These are phyloP conservation scores for Uromys caudimaculatus DNA, from an alignment of 2,797 vertebrate genomes.

Conservation along the genomic window DNA sequence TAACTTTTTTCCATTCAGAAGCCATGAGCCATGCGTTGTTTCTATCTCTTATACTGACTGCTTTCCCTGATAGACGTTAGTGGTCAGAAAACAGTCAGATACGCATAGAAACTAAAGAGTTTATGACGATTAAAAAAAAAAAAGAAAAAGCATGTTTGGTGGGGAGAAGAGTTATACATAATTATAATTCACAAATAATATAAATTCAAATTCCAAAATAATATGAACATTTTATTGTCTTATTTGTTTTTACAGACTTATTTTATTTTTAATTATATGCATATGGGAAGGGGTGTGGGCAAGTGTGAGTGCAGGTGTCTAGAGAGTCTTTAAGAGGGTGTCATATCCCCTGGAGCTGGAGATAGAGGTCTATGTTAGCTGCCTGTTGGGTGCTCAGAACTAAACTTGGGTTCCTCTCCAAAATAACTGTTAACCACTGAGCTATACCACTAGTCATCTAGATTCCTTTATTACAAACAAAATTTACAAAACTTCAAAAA, in stretches of 20 bases:
- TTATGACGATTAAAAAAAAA: background rate
- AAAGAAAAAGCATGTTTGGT: background rate
- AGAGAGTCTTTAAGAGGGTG: background rate
- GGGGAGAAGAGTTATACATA: background rate
- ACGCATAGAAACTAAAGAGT: background rate
- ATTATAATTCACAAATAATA: background rate
- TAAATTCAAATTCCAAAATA: background rate
- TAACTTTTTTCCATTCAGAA: constrained; percentile 27
- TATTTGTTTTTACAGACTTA: background rate
- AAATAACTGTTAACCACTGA: background rate
- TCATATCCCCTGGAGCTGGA: background rate
- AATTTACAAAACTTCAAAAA: constrained; percentile 49
- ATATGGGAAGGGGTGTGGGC: background rate
- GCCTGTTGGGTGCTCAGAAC: background rate
- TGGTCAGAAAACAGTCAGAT: constrained; percentile 51
- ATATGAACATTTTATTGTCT: background rate
- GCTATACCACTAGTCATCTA: background rate
- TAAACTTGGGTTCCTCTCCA: background rate
- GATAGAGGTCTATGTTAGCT: background rate
- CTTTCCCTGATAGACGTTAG: background rate
- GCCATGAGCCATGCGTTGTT: background rate
- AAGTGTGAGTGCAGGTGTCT: background rate
- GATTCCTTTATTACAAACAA: constrained; percentile 20
- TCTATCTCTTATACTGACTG: constrained; percentile 16
- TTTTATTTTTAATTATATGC: background rate